Percentiles rank a stretch among this genome's conserved stretches.
These are phyloP conservation scores for Rhabdornis inornatus DNA, from an alignment of 2,113 vertebrate genomes.

Conservation along the genomic window DNA sequence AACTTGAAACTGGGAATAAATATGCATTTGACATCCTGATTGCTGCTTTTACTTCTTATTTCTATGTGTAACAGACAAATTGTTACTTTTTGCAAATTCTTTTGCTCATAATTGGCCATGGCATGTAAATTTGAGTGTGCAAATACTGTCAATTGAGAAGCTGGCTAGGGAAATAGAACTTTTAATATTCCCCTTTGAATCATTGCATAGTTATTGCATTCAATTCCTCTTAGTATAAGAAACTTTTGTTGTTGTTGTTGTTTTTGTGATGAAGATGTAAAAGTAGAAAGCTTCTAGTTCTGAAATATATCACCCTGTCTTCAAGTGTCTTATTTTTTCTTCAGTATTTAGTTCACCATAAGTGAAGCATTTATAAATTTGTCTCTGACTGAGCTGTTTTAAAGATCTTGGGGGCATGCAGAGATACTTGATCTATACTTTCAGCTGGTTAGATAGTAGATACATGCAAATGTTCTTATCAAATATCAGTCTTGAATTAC, in stretches of 20 bases:
- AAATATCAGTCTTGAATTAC: not conserved
- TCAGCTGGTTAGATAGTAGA: not conserved
- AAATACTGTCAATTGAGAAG: not conserved
- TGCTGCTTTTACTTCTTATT: not conserved
- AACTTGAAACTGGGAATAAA: not conserved
- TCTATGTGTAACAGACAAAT: not conserved
- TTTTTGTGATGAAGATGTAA: not conserved
- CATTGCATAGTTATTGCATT: not conserved
- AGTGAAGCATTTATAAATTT: not conserved
- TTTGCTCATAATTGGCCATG: not conserved
- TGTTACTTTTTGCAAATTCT: not conserved
- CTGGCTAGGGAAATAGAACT: not conserved
- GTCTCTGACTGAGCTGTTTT: not conserved
- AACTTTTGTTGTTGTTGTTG: not conserved
- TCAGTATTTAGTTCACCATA: not conserved
- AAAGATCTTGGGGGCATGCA: not conserved
- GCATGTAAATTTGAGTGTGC: not conserved
- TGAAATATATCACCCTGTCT: not conserved
- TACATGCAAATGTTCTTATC: not conserved
- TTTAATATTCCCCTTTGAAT: not conserved
- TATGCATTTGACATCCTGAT: not conserved
- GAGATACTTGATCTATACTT: not conserved
- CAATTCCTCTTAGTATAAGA: not conserved
- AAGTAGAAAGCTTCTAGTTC: not conserved
- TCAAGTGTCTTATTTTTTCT: not conserved